Conservation (phyloP, 2,113 vertebrate genomes). For the Mus spicilegus region DNA sequence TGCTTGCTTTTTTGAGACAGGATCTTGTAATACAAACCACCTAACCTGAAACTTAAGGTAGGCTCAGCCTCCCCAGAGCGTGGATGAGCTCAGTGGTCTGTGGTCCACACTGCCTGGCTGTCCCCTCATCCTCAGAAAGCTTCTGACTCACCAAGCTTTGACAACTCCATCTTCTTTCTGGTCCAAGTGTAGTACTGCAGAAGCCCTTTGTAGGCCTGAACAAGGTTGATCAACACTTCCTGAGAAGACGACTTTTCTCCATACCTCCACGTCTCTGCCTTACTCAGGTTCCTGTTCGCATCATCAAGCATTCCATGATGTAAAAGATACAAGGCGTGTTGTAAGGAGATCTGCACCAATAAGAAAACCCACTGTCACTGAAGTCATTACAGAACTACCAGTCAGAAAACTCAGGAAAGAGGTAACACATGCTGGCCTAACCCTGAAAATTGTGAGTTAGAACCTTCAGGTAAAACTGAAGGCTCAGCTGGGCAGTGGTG, state of each 20-base stretch:
- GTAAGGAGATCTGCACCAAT: constrained; percentile 90
- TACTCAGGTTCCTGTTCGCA: constrained; percentile 88
- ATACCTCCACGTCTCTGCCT: constrained; percentile 92
- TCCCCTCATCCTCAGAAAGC: neutral
- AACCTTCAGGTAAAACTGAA: neutral
- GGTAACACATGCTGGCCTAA: neutral
- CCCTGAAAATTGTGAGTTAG: neutral
- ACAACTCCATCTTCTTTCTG: constrained; percentile 85
- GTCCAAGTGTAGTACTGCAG: constrained; percentile 92
- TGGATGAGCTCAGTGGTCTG: neutral
- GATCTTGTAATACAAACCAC: neutral
- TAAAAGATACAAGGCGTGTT: constrained; percentile 93
- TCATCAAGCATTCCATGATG: constrained; percentile 89
- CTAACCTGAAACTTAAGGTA: neutral
- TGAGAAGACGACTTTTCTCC: constrained; percentile 88
- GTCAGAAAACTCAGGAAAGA: neutral
- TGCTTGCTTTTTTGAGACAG: neutral
- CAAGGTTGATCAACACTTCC: constrained; percentile 86
- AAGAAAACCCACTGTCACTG: neutral
- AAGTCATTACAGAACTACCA: neutral
- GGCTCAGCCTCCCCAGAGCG: neutral
- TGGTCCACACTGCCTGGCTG: neutral
- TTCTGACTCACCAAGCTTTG: constrained; percentile 85
- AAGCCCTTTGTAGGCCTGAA: constrained; percentile 92
- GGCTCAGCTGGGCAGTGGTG: neutral